phyloP scores from a whole-genome alignment of 2,888 invertebrate genomes.

The Catocala sponsa region DNA sequence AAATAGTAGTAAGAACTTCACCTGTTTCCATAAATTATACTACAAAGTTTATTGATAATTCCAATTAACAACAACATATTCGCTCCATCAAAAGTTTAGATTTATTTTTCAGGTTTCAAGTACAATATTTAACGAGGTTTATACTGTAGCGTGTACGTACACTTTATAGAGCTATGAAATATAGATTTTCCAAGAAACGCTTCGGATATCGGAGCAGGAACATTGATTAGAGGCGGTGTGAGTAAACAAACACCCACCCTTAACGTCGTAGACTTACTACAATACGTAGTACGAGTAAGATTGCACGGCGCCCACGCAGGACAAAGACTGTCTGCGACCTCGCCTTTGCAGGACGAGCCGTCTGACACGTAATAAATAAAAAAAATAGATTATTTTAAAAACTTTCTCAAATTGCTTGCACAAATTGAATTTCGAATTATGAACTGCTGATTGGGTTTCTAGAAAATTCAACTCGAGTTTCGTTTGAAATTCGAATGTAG shows the following conservation, averaged over 20 bases:
- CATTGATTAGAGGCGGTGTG: constrained; percentile 33
- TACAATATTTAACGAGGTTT: constrained; percentile 21
- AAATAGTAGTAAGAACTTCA: constrained; percentile 1
- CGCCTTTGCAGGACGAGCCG: constrained; percentile 17
- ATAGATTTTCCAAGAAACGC: constrained; percentile 27
- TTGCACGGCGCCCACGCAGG: constrained; percentile 52
- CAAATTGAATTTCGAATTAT: constrained; percentile 8
- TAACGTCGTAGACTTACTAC: constrained; percentile 43
- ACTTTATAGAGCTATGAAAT: constrained; percentile 28
- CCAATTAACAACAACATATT: constrained; percentile 31
- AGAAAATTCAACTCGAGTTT: constrained; percentile 1
- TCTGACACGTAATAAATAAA: constrained; percentile 24
- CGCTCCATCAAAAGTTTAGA: constrained; percentile 42
- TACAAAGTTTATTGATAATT: constrained; percentile 32
- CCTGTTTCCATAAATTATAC: constrained; percentile 20
- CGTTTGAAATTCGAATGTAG: not conserved
- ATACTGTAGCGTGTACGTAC: constrained; percentile 5
- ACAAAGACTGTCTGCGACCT: constrained; percentile 47
- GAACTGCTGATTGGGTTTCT: not conserved
- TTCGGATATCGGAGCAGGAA: constrained; percentile 13
- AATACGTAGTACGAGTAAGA: constrained; percentile 36
- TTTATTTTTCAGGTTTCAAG: constrained; percentile 38
- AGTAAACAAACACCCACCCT: constrained; percentile 56
- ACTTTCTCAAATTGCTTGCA: not conserved
- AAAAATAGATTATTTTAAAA: constrained; percentile 3